Conservation (phyloP, 2,888 invertebrate genomes). For the Hypomecis punctinalis region DNA sequence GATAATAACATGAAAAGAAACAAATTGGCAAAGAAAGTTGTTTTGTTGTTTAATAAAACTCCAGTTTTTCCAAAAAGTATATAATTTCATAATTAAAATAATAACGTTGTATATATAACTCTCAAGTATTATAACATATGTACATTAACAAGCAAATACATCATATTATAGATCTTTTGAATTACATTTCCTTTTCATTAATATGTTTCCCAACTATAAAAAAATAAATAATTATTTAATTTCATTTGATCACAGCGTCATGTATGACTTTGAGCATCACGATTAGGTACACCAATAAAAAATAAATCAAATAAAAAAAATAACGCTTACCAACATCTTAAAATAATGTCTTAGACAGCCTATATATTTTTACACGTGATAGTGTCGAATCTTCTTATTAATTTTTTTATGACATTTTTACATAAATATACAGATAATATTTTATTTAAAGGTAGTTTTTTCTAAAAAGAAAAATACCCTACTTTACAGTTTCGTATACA, state of each 20-base stretch:
- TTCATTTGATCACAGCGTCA: conserved; percentile 28
- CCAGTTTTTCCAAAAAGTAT: not conserved
- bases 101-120: conserved; percentile 17
- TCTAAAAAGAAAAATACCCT: not conserved
- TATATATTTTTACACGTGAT: not conserved
- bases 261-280: conserved; percentile 15
- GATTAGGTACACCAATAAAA: conserved; percentile 4
- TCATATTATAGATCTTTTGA: not conserved
- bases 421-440: not conserved
- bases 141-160: not conserved
- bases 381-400: not conserved
- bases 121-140: conserved; percentile 1
- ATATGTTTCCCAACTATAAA: not conserved
- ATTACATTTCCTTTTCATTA: not conserved
- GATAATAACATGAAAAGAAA: not conserved
- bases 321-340: conserved; percentile 1
- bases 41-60: not conserved
- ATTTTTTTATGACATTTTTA: too few species aligned
- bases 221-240: conserved; percentile 13
- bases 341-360: conserved; percentile 5
- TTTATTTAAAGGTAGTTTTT: conserved; percentile 9
- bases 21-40: not conserved
- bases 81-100: conserved; percentile 31
- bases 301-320: conserved; percentile 11
- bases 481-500: not conserved